Base-by-base conservation (phyloP, 2,888 invertebrate genomes). In the Cryptophagus acutangulus region DNA sequence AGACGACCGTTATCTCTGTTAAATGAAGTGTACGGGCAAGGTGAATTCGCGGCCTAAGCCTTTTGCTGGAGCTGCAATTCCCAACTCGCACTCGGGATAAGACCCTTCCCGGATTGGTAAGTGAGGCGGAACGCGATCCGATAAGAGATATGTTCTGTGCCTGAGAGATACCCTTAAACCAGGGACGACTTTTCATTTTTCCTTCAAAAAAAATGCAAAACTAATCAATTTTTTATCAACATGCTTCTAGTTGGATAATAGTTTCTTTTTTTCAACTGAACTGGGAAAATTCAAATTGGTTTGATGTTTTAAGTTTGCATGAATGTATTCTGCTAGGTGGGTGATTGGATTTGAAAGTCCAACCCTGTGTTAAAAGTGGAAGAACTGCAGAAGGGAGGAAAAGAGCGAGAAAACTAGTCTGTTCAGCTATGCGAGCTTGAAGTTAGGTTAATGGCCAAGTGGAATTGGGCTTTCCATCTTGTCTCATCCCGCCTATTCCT, bases 381-480 rank as follows among this genome's bases (percentile, higher is more conserved):
- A 26, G 28, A 29, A 20, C 17, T 35, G 25, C 14, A 17, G 6
- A 34, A 30, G 54, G 48, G 52, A 57, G 52, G 52, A 54, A 51
- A 52, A 52, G 59, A 54, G 57, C 57, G 52, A 55, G 58, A 58
- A 61, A 62, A 58, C 56, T 54, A 57, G 57, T 55, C 57, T 62
- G 59, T 52, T 60, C 62, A 59, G 62, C 61, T 75, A 76, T 76
- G 76, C 77, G 77, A 77, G 74, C 73, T 75, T 71, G 70, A 74
- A 71, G 76, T 75, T 77, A 74, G 78, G 77, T 77, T 78, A 78
- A 78, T 78, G 78, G 78, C 74, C 77, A 77, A 77, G 75, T 75
- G 79, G 78, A 81, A 80, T 80, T 76, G 76, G 77, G 76, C 77
- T 78, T 77, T 78, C 76, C 78, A 74, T 78, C 79, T 78, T 77